phyloP scores from a whole-genome alignment of 2,797 vertebrate genomes.

The Ibycter americanus region DNA sequence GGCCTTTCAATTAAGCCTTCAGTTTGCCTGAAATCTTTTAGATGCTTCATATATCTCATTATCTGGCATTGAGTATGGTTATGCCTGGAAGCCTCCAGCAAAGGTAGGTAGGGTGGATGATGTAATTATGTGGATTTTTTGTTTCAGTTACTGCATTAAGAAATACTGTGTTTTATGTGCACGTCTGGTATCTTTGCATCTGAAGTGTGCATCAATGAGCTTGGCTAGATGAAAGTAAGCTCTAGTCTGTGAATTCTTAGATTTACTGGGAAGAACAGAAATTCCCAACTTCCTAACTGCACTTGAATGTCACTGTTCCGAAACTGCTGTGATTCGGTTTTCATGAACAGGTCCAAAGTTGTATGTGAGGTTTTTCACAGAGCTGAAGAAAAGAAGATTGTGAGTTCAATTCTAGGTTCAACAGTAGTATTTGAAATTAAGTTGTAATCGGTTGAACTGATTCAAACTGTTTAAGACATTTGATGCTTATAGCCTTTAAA shows the following conservation, averaged over 20 bases:
- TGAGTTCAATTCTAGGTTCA: constrained; percentile 17
- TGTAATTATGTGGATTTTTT: neutral
- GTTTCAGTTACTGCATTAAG: neutral
- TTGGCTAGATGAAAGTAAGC: neutral
- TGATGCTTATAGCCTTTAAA: constrained; percentile 32
- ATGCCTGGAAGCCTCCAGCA: constrained; percentile 2
- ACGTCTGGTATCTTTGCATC: neutral
- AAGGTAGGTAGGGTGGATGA: neutral
- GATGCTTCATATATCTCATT: neutral
- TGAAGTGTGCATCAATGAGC: neutral
- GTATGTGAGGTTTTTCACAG: neutral
- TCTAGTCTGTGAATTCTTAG: constrained; percentile 20
- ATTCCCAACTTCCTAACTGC: neutral
- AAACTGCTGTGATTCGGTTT: neutral
- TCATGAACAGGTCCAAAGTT: neutral
- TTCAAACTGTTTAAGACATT: neutral
- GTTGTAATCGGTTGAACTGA: neutral
- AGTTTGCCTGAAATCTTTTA: constrained; percentile 17
- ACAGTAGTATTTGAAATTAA: neutral
- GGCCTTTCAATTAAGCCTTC: constrained; percentile 27
- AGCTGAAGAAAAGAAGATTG: neutral
- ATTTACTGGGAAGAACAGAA: neutral
- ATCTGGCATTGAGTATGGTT: neutral
- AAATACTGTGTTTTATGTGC: constrained; percentile 4
- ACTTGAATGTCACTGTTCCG: constrained; percentile 32